Evolutionary conservation across 1,140 invertebrate genomes (phyloP), one percentile per base, ranked within the genome.

Genomic region (Drosophila setifemur): DNA sequence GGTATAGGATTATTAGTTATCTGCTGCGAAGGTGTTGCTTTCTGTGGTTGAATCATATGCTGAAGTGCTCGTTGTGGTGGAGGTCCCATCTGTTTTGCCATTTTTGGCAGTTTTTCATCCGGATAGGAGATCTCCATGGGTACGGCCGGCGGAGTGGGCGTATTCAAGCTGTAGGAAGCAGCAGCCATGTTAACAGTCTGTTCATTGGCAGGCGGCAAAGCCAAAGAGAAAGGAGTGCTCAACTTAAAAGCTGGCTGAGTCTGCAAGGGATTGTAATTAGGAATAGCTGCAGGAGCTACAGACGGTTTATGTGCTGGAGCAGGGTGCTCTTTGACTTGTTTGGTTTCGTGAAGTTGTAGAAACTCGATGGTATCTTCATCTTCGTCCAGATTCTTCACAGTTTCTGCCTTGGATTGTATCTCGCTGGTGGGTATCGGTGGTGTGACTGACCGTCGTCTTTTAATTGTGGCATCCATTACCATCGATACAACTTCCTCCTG

Each of bases 121-220:
- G 79, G 45, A 63, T 67, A 82, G 18, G 16, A 42, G 7, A 85
- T 67, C 12, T 83, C 73, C 79, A 83, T 83, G 2, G 54, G 11
- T 4, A 61, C 64, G 1, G 19, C 49, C 4, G 48, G 6, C 0
- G 76, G 72, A 16, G 68, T 37, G 1, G 78, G 73, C 7, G 79
- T 85, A 18, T 85, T 57, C 2, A 83, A 28, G 26, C 69, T 83
- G 39, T 48, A 60, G 7, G 79, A 44, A 7, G 52, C 21, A 4
- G 44, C 16, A 0, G 47, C 21, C 50, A 71, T 6, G 8, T 76
- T 67, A 1, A 63, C 43, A 2, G 50, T 11, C 12, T 60, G 44
- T 11, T 71, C 31, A 8, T 23, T 9, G 12, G 40, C 6, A 16
- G 53, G 21, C n/a, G 57, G 8, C 2, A 63, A 7, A 0, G 57